These are phyloP conservation scores for Chanos chanos DNA, from an alignment of 2,797 vertebrate genomes.

Conservation along the genomic window DNA sequence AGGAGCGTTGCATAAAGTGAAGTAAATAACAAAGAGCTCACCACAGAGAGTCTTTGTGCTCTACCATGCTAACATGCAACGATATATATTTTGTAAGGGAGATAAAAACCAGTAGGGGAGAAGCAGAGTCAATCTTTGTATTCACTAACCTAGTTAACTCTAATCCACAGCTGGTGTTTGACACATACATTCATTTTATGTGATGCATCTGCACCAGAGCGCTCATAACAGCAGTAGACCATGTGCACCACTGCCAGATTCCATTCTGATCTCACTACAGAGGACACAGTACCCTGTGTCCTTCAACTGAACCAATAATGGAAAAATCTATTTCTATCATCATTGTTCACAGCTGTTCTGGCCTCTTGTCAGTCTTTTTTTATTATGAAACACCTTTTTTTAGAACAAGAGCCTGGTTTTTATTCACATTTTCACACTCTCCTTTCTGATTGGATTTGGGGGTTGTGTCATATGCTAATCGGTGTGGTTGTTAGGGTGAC, in stretches of 20 bases:
- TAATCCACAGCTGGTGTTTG: no score
- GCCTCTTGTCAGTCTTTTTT: slow-evolving; percentile 24
- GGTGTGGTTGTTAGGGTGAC: slow-evolving; percentile 26
- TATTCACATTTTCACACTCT: slow-evolving; percentile 24
- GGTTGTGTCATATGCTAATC: slow-evolving; percentile 32
- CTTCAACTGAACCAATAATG: slow-evolving; percentile 33
- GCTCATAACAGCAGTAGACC: slow-evolving; percentile 23
- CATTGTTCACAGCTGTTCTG: slow-evolving; percentile 28
- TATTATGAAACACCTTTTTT: slow-evolving; percentile 30
- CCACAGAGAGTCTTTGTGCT: no score
- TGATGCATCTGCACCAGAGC: slow-evolving; percentile 11
- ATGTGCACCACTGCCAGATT: slow-evolving; percentile 35
- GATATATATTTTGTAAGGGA: no score
- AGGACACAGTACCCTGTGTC: slow-evolving; percentile 16
- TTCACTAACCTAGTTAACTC: not conserved
- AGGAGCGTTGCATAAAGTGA: no score
- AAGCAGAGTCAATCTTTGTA: no score
- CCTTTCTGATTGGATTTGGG: slow-evolving; percentile 34
- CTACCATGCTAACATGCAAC: no score
- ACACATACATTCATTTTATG: no score
- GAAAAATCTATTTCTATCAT: slow-evolving; percentile 35
- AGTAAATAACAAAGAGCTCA: no score
- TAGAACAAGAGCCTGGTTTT: slow-evolving; percentile 32
- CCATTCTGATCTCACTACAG: slow-evolving; percentile 33
- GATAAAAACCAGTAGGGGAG: no score